Evolutionary conservation across 2,888 invertebrate species (phyloP).

Genomic region (Archips xylosteana): DNA sequence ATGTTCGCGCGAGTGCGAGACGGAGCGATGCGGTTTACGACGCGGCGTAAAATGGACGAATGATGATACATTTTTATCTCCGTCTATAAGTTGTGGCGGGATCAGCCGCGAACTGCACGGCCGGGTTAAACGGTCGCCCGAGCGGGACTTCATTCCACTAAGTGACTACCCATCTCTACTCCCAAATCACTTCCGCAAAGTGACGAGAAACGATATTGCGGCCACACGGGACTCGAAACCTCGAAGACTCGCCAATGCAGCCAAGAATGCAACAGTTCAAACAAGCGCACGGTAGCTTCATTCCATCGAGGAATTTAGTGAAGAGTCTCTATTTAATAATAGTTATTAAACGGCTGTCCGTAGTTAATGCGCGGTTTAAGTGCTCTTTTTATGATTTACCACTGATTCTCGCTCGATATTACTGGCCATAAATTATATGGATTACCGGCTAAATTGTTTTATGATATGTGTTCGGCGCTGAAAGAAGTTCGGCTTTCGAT

Average conservation of each 20-base stretch:
- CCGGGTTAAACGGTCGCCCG: background rate
- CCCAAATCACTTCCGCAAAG: background rate
- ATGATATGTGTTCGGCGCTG: conserved; percentile 65
- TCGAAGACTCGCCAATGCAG: background rate
- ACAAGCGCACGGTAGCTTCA: conserved; percentile 52
- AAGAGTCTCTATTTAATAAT: conserved; percentile 73
- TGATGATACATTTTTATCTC: conserved; percentile 79
- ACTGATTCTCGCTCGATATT: conserved; percentile 77
- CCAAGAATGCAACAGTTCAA: conserved; percentile 39
- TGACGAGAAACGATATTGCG: background rate
- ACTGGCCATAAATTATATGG: conserved; percentile 76
- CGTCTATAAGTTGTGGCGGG: conserved; percentile 50
- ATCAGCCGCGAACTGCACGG: conserved; percentile 55
- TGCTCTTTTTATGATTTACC: conserved; percentile 82
- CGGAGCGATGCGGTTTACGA: conserved; percentile 82
- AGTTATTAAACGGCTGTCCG: conserved; percentile 80
- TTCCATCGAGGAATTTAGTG: conserved; percentile 75
- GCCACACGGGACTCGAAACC: background rate
- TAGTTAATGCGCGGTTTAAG: conserved; percentile 79
- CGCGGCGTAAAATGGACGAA: conserved; percentile 77
- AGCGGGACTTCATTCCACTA: conserved; percentile 22
- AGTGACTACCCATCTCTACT: conserved; percentile 14
- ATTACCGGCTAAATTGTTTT: conserved; percentile 80
- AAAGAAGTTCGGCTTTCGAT: conserved; percentile 16
- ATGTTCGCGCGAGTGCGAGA: conserved; percentile 73